Evolutionary conservation across 2,113 vertebrate genomes (phyloP).

Genomic region (Microtus ochrogaster): DNA sequence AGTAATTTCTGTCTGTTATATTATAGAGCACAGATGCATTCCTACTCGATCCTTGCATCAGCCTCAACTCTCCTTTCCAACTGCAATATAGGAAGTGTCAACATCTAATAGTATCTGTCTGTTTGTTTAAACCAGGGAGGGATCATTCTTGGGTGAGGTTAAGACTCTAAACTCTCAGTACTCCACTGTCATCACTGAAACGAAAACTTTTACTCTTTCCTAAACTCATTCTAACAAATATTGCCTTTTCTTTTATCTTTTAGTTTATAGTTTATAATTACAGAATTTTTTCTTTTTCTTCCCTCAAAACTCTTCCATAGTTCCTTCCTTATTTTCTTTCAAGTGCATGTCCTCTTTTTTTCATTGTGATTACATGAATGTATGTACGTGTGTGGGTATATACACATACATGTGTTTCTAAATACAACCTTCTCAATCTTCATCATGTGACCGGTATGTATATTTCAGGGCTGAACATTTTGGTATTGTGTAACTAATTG

Average conservation of each 20-base stretch:
- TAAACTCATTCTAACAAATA: background rate
- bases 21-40: background rate
- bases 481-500: background rate
- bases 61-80: background rate
- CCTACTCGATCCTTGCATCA: background rate
- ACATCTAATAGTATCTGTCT: background rate
- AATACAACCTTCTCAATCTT: background rate
- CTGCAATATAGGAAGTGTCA: background rate
- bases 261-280: background rate
- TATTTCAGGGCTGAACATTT: background rate
- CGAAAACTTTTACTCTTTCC: background rate
- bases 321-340: background rate
- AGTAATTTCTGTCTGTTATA: background rate
- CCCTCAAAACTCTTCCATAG: no score
- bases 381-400: background rate
- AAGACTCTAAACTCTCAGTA: background rate
- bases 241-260: background rate
- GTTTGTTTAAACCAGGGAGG: background rate
- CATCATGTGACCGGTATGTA: background rate
- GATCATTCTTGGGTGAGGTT: background rate
- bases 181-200: background rate
- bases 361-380: background rate
- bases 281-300: background rate
- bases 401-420: background rate
- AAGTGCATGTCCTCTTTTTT: background rate